A percentile compares a stretch with the other conserved stretches of the same genome.
Conservation (phyloP, 2,113 vertebrate species). For the Planiliza haematocheilus region DNA sequence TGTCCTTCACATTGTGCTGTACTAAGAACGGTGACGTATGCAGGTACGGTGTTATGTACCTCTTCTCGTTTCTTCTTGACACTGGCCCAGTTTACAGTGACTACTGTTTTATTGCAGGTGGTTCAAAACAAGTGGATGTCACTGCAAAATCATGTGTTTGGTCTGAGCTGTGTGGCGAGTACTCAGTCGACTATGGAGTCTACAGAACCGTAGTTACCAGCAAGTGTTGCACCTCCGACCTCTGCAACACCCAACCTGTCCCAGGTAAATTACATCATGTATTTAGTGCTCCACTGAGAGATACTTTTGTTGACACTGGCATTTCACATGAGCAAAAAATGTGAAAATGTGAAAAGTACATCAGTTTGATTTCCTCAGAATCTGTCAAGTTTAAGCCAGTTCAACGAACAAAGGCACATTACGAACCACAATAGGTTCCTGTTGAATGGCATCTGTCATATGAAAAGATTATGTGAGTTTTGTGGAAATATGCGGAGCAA, state of each 20-base stretch:
- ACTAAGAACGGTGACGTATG: rapidly evolving
- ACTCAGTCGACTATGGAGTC: constrained; percentile 34
- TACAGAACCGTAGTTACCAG: neutral
- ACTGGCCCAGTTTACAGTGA: neutral
- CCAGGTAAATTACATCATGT: constrained; percentile 33
- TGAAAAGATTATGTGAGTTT: no score
- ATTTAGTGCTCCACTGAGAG: no score
- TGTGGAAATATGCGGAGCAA: no score
- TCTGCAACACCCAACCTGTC: constrained; percentile 46
- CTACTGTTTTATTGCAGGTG: constrained; percentile 33
- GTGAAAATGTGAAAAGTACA: no score
- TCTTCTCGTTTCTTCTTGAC: neutral
- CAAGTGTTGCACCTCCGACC: constrained; percentile 41
- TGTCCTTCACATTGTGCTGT: constrained; percentile 50
- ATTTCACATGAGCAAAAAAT: no score
- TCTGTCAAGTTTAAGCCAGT: no score
- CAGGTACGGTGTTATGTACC: constrained; percentile 10
- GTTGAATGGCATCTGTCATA: no score
- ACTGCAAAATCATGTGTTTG: neutral
- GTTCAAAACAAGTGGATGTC: rapidly evolving
- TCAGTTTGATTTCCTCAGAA: no score
- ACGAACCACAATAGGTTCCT: no score
- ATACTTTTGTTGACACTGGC: no score
- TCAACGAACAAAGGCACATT: no score
- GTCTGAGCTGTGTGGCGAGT: constrained; percentile 15